Evolutionary conservation across 2,113 vertebrate genomes (phyloP), one percentile per base, ranked within the genome.

Genomic region (Coptodon rendalli): DNA sequence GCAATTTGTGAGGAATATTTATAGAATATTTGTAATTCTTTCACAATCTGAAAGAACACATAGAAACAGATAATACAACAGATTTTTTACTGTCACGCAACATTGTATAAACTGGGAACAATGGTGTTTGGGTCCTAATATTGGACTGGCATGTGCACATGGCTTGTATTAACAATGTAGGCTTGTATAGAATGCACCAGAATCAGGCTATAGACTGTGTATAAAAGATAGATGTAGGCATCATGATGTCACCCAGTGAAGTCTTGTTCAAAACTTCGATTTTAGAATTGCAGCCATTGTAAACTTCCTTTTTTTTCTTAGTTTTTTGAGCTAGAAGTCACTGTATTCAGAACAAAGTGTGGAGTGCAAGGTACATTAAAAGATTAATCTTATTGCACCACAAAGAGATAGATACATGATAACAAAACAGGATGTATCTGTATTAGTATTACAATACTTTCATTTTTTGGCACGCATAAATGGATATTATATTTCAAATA

Each of bases 161-260:
- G 24, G 71, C 24, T 76, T 76, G 43, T 19, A 29, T 48, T 11
- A 19, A 45, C 71, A 29, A 45, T 76, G 40, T 76, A 43, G n/a
- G 40, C 5, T 73, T 45, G 22, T 73, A 16, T 22, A 76, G 14
- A 76, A 45, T 48, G 40, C 14, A 76, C 40, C 40, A 50, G 1
- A 5, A 48, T 11, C 9, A 27, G 68, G 40, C 40, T 27, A 45
- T 73, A 73, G 68, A 71, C 2, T 73, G 38, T 27, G 7, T 3
- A 73, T 43, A 73, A 73, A 71, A 71, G 38, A 45, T 45, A 24
- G 7, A 73, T 73, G 68, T 45, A 45, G 13, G 38, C 14, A 29
- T 27, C 2, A 0, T n/a, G 2, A n/a, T 9, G 50, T 19, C 48
- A 50, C 48, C 6, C 38, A 71, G 7, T 6, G 38, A 71, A 71